Evolutionary conservation across 2,113 vertebrate species (phyloP).

Genomic region (Seriola dumerili): DNA sequence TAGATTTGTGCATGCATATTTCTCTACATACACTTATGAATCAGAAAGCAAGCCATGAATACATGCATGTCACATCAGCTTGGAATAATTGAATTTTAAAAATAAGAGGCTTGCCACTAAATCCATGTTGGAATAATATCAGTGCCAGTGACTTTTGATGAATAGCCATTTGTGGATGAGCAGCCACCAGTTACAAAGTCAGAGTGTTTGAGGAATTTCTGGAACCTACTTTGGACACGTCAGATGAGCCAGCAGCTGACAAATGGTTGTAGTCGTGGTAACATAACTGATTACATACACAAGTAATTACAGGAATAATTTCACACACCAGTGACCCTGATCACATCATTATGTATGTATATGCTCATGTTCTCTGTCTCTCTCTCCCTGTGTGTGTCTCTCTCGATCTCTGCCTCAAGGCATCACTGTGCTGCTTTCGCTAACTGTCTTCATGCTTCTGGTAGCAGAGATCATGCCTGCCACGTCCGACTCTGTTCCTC

Average conservation of each 20-base stretch:
- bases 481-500: conserved; percentile 91
- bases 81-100: conserved; percentile 30
- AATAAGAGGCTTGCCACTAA: conserved; percentile 15
- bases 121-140: conserved; percentile 13
- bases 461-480: conserved; percentile 94
- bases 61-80: conserved; percentile 29
- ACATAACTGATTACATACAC: conserved; percentile 57
- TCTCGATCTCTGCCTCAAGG: conserved; percentile 77
- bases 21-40: conserved; percentile 23
- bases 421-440: conserved; percentile 90
- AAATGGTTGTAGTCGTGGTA: conserved; percentile 54
- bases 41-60: conserved; percentile 23
- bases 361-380: conserved; percentile 39
- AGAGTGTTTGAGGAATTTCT: conserved; percentile 33
- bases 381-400: conserved; percentile 15
- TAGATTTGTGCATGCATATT: neutral
- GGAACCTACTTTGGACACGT: conserved; percentile 24
- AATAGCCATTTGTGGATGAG: conserved; percentile 21
- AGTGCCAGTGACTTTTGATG: conserved; percentile 36
- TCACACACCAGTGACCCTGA: conserved; percentile 53
- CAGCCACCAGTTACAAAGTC: conserved; percentile 27
- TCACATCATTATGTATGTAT: conserved; percentile 44
- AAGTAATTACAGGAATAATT: conserved; percentile 59
- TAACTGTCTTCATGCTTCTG: conserved; percentile 92
- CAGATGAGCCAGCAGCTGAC: conserved; percentile 38